Evolutionary conservation across 2,888 invertebrate genomes (phyloP).

Genomic region (Drosophila multiciliata): DNA sequence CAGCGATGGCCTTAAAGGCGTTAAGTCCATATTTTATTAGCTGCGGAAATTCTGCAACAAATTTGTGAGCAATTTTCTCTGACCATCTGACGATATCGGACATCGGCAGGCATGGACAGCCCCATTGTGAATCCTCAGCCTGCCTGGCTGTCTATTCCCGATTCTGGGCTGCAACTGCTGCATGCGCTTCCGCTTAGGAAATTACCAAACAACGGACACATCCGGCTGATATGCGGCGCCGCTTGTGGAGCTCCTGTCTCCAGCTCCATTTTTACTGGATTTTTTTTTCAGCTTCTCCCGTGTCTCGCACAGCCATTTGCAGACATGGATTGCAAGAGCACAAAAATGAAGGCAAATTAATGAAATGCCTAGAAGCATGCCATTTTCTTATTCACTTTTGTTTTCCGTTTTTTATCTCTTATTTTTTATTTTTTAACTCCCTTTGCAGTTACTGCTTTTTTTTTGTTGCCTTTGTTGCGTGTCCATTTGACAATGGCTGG

Average conservation of each 20-base stretch:
- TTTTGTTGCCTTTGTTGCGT: slow-evolving; percentile 26
- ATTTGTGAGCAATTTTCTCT: slow-evolving; percentile 47
- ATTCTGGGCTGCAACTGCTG: slow-evolving; percentile 61
- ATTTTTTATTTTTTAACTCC: not conserved
- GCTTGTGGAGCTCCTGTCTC: slow-evolving; percentile 58
- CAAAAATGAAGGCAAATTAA: slow-evolving; percentile 65
- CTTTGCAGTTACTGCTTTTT: not conserved
- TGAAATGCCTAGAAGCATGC: slow-evolving; percentile 73
- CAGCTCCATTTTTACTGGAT: not conserved
- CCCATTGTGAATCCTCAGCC: not conserved
- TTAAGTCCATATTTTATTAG: slow-evolving; percentile 38
- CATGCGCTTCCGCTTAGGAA: slow-evolving; percentile 76
- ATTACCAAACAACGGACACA: slow-evolving; percentile 77
- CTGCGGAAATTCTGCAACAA: slow-evolving; percentile 53
- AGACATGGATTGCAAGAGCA: slow-evolving; percentile 47
- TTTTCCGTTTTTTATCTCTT: not conserved
- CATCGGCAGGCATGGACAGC: slow-evolving; percentile 14
- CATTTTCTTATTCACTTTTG: slow-evolving; percentile 21
- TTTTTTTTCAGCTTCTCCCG: slow-evolving; percentile 2
- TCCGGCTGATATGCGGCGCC: slow-evolving; percentile 74
- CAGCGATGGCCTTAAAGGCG: slow-evolving; percentile 42
- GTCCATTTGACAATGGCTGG: slow-evolving; percentile 18
- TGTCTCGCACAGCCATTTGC: slow-evolving; percentile 31
- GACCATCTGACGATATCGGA: slow-evolving; percentile 14
- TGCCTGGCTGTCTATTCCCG: slow-evolving; percentile 13